Conservation (phyloP, 1,140 invertebrate species). For the Lethrus apterus region DNA sequence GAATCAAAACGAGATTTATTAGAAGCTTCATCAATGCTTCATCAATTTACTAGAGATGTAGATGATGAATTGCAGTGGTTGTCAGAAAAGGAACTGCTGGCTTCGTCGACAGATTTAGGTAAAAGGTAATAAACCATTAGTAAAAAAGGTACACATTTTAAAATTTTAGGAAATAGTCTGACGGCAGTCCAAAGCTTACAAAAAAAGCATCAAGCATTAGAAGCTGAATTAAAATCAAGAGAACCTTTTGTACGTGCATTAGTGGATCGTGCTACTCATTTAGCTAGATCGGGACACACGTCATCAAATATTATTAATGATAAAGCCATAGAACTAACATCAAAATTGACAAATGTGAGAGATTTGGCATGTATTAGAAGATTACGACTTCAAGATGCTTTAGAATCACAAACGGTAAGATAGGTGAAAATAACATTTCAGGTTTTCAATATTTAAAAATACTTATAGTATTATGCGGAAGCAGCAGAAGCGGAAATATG, state of each 20-base stretch:
- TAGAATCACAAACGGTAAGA: conserved; percentile 74
- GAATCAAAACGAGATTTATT: conserved; percentile 84
- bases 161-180: conserved; percentile 55
- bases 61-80: conserved; percentile 83
- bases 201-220: conserved; percentile 88
- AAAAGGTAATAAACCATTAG: not conserved
- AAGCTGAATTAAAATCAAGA: conserved; percentile 74
- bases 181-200: conserved; percentile 92
- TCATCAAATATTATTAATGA: conserved; percentile 63
- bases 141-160: not conserved
- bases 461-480: conserved; percentile 72
- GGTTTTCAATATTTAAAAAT: not conserved
- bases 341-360: conserved; percentile 55
- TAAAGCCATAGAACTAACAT: conserved; percentile 56
- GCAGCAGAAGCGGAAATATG: conserved; percentile 79
- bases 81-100: conserved; percentile 77
- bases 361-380: conserved; percentile 66
- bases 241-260: conserved; percentile 73
- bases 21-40: conserved; percentile 76
- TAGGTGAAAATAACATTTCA: not conserved
- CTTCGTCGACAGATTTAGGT: conserved; percentile 64
- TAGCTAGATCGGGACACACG: conserved; percentile 79
- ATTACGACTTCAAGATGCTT: conserved; percentile 67
- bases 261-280: conserved; percentile 61
- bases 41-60: conserved; percentile 78